Evolutionary conservation across 2,797 vertebrate species (phyloP).

Genomic region (Allobates femoralis): DNA sequence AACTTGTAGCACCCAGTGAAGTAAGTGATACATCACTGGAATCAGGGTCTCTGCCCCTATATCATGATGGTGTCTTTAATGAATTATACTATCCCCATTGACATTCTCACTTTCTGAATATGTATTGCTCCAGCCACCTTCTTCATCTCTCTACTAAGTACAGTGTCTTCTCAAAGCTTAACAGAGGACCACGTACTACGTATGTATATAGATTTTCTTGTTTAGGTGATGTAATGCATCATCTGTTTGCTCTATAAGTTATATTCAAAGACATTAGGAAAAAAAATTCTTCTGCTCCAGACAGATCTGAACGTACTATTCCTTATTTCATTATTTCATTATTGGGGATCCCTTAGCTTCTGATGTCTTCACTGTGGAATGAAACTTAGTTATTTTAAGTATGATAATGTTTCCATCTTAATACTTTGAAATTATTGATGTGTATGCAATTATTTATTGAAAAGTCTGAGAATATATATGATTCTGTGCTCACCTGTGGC

Average conservation of each 20-base stretch:
- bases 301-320: slow-evolving; percentile 36
- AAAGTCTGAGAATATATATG: slow-evolving; percentile 57
- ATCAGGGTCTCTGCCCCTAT: no score
- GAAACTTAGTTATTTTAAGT: slow-evolving; percentile 49
- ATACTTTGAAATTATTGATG: slow-evolving; percentile 54
- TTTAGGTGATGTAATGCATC: not conserved
- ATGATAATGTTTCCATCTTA: slow-evolving; percentile 57
- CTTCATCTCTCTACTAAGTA: not conserved
- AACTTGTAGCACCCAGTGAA: no score
- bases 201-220: not conserved
- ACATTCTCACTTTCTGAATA: not conserved
- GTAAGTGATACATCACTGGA: no score
- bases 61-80: not conserved
- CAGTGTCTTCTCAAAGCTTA: not conserved
- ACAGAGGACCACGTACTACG: not conserved
- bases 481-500: slow-evolving; percentile 37
- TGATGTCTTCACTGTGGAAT: slow-evolving; percentile 49
- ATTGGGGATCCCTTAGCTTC: slow-evolving; percentile 48
- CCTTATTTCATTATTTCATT: slow-evolving; percentile 53
- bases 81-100: not conserved
- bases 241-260: not conserved
- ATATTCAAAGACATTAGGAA: not conserved
- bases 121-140: not conserved
- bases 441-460: slow-evolving; percentile 61
- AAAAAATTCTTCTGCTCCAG: slow-evolving; percentile 24